These are phyloP conservation scores for Eristalis tenax DNA, from an alignment of 2,888 invertebrate species.

Conservation along the genomic window DNA sequence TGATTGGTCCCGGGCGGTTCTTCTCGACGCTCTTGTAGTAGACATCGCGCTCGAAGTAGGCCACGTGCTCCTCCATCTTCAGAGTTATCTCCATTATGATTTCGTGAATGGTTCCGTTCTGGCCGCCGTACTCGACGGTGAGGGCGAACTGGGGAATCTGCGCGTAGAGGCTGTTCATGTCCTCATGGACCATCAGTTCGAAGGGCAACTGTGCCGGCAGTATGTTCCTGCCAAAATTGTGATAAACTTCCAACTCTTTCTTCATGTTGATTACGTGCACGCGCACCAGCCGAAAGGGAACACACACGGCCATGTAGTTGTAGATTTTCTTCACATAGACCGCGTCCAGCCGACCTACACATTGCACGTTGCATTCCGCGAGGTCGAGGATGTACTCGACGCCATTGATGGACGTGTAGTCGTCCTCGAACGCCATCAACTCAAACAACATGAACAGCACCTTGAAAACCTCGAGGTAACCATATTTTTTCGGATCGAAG, in stretches of 20 bases:
- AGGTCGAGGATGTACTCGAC: slow-evolving; percentile 75
- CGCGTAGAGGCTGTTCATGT: slow-evolving; percentile 64
- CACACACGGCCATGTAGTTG: slow-evolving; percentile 74
- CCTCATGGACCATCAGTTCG: slow-evolving; percentile 73
- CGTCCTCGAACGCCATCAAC: slow-evolving; percentile 75
- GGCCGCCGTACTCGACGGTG: slow-evolving; percentile 78
- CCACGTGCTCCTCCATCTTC: not conserved
- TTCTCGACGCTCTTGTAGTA: not conserved
- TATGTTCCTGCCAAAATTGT: slow-evolving; percentile 75
- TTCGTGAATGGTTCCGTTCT: slow-evolving; percentile 76
- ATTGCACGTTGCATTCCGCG: slow-evolving; percentile 26
- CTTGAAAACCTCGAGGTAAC: slow-evolving; percentile 76
- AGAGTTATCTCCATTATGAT: not conserved
- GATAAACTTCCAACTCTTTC: slow-evolving; percentile 74
- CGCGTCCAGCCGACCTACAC: slow-evolving; percentile 74
- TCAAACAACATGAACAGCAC: slow-evolving; percentile 77
- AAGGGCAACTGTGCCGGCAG: slow-evolving; percentile 75
- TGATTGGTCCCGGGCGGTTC: not conserved
- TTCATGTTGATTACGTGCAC: slow-evolving; percentile 77
- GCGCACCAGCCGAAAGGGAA: slow-evolving; percentile 75
- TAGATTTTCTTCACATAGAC: slow-evolving; percentile 75
- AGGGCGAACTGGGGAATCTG: slow-evolving; percentile 75
- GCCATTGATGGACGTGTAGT: slow-evolving; percentile 75
- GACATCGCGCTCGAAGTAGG: not conserved
- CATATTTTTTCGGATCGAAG: slow-evolving; percentile 75